Base-by-base conservation (phyloP, 2,888 invertebrate genomes). In the Sminthurinus aureus region DNA sequence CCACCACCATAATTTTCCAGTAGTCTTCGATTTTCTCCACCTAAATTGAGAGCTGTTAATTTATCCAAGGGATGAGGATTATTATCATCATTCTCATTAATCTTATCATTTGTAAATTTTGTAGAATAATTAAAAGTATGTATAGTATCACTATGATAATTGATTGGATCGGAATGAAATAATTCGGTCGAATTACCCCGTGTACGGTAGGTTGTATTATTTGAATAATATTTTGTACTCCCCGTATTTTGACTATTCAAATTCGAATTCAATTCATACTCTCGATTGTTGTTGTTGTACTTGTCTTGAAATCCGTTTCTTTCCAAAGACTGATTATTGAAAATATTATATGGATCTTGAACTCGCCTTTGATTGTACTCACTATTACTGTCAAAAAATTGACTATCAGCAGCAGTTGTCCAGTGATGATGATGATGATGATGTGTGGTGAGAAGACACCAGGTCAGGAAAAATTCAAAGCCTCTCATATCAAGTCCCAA, bases 171-270 rank as follows among this genome's bases (percentile, higher is more conserved):
- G 38, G 38, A 38, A 58, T 82, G 38, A 69, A 69, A 77, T 24
- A 69, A 77, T 24, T 82, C 77, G 13, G 78, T 82, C 77, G 67
- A 77, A 24, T 82, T 82, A 22, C 82, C 69, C 20, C 78, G 66
- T 38, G 38, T 66, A 13, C 71, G 82, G 58, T 78, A 69, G 12
- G 82, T 75, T 13, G 81, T 82, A 9, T 67, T 58, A 78, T 82
- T 82, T 4, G 77, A 50, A 67, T 52, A 82, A 52, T 78, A 82
- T n/a, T 24, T 38, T 22, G 76, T 76, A 51, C 11, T 15, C 24
- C 50, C 52, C 6, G 50, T 51, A n/a, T n/a, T n/a, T 0, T 75
- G 18, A 75, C 24, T 38, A 38, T 79, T 69, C 26, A 22, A 69
- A 24, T 69, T 20, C n/a, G 51, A 69, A 13, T 69, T 20, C 18